Percentiles rank a stretch among this genome's conserved stretches.
Conservation (phyloP, 2,113 vertebrate species). For the Anhinga anhinga region DNA sequence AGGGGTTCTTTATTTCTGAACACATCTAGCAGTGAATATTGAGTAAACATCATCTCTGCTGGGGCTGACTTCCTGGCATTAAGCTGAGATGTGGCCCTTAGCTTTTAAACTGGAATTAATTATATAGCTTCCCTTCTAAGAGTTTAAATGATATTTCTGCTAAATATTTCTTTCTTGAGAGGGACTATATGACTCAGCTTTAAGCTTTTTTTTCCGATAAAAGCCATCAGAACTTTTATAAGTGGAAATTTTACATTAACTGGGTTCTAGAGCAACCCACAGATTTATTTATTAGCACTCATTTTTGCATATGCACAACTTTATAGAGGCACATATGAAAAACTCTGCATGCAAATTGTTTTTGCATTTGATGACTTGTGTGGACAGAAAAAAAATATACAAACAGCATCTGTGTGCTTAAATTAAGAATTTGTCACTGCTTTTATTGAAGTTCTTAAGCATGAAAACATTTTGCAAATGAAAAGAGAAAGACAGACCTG, state of each 20-base stretch:
- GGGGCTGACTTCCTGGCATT: neutral
- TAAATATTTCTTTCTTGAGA: neutral
- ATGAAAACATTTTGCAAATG: conserved; percentile 3
- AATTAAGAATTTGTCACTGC: conserved; percentile 18
- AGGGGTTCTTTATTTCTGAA: neutral
- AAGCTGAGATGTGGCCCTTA: neutral
- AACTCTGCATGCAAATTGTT: neutral
- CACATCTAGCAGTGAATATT: neutral
- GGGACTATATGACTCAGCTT: neutral
- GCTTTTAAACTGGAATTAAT: neutral
- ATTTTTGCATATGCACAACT: neutral
- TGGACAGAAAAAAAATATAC: conserved; percentile 33
- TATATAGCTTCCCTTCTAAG: neutral
- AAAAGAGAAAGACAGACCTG: neutral
- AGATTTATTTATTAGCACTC: neutral
- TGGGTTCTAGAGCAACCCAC: neutral
- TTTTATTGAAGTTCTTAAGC: conserved; percentile 14
- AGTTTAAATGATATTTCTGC: neutral
- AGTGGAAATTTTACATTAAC: neutral
- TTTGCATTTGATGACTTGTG: conserved; percentile 12
- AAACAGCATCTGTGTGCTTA: conserved; percentile 24
- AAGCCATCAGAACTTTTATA: neutral
- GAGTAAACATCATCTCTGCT: neutral
- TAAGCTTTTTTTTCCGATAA: neutral
- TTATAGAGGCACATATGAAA: neutral